Evolutionary conservation across 1,140 invertebrate genomes (phyloP).

Genomic region (Mercenaria mercenaria): DNA sequence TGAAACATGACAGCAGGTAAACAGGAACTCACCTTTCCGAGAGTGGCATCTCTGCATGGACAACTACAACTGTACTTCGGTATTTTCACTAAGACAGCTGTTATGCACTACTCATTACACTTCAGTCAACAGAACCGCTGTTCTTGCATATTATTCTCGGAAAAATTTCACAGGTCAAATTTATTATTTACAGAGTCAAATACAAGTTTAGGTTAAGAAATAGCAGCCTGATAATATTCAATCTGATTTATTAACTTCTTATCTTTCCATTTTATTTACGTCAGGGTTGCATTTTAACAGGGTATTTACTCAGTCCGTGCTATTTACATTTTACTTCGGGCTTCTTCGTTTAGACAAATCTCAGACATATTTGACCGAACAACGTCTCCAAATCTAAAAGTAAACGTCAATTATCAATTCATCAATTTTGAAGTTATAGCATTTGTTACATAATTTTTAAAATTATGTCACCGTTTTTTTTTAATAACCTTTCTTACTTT

Average conservation of each 20-base stretch:
- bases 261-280: background rate
- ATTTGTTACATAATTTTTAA: no score
- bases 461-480: no score
- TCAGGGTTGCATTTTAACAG: background rate
- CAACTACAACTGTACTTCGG: background rate
- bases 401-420: background rate
- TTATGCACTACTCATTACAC: background rate
- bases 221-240: background rate
- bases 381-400: constrained; percentile 20
- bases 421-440: no score
- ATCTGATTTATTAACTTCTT: background rate
- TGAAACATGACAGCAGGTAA: constrained; percentile 26
- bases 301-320: no score
- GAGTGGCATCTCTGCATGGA: constrained; percentile 43
- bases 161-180: background rate
- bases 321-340: constrained; percentile 48
- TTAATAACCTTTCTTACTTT: no score
- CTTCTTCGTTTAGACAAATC: background rate
- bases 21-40: constrained; percentile 21
- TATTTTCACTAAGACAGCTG: background rate
- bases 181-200: background rate
- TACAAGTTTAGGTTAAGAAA: background rate
- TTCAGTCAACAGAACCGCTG: background rate
- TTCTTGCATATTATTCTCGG: background rate
- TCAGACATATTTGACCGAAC: constrained; percentile 59